phyloP scores from a whole-genome alignment of 2,888 invertebrate genomes.

The Xestoiulus laeticollis region DNA sequence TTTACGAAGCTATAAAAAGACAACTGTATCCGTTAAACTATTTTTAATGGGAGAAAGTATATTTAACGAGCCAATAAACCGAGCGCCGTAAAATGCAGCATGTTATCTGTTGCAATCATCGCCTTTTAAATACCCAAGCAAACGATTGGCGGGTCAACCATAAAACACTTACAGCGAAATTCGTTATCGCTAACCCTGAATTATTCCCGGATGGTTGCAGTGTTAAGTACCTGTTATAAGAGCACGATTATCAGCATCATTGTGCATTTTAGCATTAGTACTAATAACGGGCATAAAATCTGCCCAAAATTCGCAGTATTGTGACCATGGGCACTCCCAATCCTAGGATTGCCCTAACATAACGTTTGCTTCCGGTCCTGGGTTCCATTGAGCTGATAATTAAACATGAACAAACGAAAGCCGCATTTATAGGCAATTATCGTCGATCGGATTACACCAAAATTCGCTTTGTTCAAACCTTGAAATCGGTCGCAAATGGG shows the following conservation, averaged over 20 bases:
- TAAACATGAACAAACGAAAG: conserved; percentile 21
- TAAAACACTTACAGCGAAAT: neutral
- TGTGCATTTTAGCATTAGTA: neutral
- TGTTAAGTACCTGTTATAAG: neutral
- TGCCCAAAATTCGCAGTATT: neutral
- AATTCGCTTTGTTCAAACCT: neutral
- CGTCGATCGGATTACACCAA: neutral
- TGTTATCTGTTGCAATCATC: neutral
- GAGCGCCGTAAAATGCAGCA: neutral
- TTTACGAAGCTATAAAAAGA: no score
- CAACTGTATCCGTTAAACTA: no score
- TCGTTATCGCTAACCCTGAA: neutral
- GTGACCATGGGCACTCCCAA: neutral
- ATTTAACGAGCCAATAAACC: neutral
- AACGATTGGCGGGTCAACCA: neutral
- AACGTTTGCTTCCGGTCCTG: neutral
- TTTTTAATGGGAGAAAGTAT: no score
- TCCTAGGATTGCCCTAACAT: neutral
- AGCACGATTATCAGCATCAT: neutral
- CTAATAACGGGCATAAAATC: neutral
- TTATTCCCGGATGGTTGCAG: neutral
- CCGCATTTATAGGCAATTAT: conserved; percentile 38
- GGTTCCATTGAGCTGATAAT: neutral
- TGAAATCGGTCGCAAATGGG: neutral
- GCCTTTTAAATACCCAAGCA: neutral